Percentiles rank a stretch among this genome's conserved stretches.
Evolutionary conservation across 2,113 vertebrate genomes (phyloP).

Genomic region (Chionis minor): DNA sequence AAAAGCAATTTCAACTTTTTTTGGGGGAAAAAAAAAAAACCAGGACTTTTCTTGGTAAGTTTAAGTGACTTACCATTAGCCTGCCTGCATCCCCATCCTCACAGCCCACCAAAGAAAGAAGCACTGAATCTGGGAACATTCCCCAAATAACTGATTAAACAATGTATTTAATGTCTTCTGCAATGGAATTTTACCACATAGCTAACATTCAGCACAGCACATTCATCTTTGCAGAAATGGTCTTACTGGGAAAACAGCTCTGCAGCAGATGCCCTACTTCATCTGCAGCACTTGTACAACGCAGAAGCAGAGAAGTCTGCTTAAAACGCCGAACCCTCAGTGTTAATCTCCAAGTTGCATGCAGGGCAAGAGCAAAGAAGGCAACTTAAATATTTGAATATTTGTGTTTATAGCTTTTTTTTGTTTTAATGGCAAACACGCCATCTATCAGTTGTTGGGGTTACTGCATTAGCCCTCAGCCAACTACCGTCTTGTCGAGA

Average conservation of each 20-base stretch:
- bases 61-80: neutral
- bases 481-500: neutral
- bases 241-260: neutral
- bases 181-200: slow-evolving; percentile 44
- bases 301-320: neutral
- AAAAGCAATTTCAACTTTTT: neutral
- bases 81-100: neutral
- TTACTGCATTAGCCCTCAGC: slow-evolving; percentile 25
- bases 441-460: slow-evolving; percentile 51
- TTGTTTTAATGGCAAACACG: slow-evolving; percentile 63
- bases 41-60: neutral
- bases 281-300: neutral
- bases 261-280: neutral
- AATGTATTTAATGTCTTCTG: slow-evolving; percentile 57
- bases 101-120: neutral
- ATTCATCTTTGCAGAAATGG: neutral
- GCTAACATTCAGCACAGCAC: slow-evolving; percentile 23
- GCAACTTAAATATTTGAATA: neutral
- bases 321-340: neutral
- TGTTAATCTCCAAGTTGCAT: neutral
- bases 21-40: no score
- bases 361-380: neutral
- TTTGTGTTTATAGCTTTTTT: neutral
- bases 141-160: slow-evolving; percentile 59
- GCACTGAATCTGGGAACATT: slow-evolving; percentile 52